Percentiles rank a stretch among this genome's conserved stretches.
Evolutionary conservation across 2,113 vertebrate species (phyloP).

Genomic region (Sakesphorus luctuosus): DNA sequence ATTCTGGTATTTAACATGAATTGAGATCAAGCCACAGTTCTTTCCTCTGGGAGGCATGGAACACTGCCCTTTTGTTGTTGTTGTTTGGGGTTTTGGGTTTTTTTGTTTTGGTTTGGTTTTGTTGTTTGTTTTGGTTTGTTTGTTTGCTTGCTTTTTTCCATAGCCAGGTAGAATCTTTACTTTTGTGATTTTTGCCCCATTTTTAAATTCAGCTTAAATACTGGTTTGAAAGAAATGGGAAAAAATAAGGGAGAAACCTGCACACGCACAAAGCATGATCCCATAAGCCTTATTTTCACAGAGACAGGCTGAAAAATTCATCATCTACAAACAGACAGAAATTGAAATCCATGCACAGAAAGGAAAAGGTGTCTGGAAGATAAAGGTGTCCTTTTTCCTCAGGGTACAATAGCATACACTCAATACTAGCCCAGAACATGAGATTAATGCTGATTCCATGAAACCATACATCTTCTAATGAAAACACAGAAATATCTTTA

Average conservation of each 20-base stretch:
- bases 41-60: neutral
- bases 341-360: neutral
- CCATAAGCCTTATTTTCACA: neutral
- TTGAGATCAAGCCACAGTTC: neutral
- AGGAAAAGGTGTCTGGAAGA: neutral
- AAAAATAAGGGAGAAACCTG: neutral
- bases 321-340: neutral
- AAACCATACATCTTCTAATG: slow-evolving; percentile 45
- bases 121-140: neutral
- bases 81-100: neutral
- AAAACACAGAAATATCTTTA: slow-evolving; percentile 33
- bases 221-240: neutral
- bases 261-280: neutral
- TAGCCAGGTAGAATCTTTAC: neutral
- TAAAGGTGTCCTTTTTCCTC: neutral
- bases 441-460: slow-evolving; percentile 44
- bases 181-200: neutral
- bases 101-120: neutral
- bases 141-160: neutral
- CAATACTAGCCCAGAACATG: neutral
- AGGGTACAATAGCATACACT: neutral
- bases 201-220: neutral
- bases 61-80: neutral
- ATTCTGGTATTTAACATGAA: neutral
- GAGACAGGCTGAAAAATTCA: neutral